Base-by-base conservation (phyloP, 2,888 invertebrate genomes). In the Acleris holmiana region DNA sequence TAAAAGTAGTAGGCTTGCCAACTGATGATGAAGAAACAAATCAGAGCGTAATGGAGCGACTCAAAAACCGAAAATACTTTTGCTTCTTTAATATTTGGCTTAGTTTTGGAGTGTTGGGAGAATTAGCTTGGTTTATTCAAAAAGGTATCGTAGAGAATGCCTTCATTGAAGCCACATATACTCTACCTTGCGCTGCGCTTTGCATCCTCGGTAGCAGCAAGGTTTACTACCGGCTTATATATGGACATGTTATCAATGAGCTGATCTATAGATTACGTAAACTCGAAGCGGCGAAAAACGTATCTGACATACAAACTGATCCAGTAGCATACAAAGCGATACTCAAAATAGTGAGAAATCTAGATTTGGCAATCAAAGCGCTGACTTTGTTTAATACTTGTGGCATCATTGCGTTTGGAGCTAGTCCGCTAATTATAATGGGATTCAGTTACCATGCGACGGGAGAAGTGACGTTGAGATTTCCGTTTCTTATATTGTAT, bases 151-250 rank as follows among this genome's bases (percentile, higher is more conserved):
- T 65, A 25, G 75, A 71, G 0, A 67, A 57, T n/a, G 74, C 64
- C 51, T 35, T 83, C 5, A 62, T 75, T 17, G 73, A 80, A 49
- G 67, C 82, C 0, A 80, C 83, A 10, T 77, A 74, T 51, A 66
- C 76, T 46, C 47, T 78, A 3, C 84, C 85, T 0, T 81, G 83
- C 29, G 53, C 78, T 0, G 76, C 74, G 2, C 35, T 81, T 4
- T 74, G 77, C 23, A 10, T 78, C 0, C 71, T 85, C 5, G 83
- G 77, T 1, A 63, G 71, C 53, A 58, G 72, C 0, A 85, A 83
- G 70, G 62, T 78, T 1, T 78, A 66, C 51, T 79, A 63, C 40
- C 15, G 17, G 4, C 13, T 44, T 7, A 44, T 6, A n/a, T n/a
- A 44, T 17, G 44, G 7, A n/a, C 44, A 17, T 15, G 2, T n/a